Conservation (phyloP, 2,113 vertebrate genomes). For the Propithecus coquereli region DNA sequence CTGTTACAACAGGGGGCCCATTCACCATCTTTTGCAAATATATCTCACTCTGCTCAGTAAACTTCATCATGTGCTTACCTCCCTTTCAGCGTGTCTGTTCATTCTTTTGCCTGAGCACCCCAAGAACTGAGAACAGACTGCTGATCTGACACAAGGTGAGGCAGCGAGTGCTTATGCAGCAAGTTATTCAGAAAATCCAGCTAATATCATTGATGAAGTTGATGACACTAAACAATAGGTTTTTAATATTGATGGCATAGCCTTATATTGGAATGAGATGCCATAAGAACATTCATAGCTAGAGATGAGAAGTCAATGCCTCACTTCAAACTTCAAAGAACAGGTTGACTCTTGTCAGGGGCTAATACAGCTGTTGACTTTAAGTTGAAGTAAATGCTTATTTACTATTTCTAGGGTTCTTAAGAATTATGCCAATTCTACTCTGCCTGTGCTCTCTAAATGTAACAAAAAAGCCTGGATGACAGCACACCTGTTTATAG, state of each 20-base stretch:
- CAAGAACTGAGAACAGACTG: no score
- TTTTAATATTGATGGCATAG: not conserved
- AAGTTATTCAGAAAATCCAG: not conserved
- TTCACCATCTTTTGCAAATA: no score
- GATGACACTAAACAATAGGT: not conserved
- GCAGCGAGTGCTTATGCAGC: not conserved
- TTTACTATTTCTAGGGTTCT: not conserved
- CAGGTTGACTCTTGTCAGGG: not conserved
- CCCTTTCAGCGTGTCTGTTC: no score
- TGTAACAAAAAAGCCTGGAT: not conserved
- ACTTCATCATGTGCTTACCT: no score
- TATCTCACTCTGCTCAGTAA: no score
- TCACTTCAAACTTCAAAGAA: not conserved
- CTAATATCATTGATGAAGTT: not conserved
- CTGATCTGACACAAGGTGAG: not conserved
- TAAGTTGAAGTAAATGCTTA: not conserved
- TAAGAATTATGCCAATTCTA: not conserved
- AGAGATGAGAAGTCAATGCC: not conserved
- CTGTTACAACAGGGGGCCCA: no score
- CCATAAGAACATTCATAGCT: not conserved
- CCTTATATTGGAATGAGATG: not conserved
- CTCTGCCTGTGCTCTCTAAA: not conserved
- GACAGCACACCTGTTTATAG: not conserved
- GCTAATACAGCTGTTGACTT: not conserved
- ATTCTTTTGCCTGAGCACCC: no score